Evolutionary conservation across 2,888 invertebrate species (phyloP).

Genomic region (Xanthia icteritia): DNA sequence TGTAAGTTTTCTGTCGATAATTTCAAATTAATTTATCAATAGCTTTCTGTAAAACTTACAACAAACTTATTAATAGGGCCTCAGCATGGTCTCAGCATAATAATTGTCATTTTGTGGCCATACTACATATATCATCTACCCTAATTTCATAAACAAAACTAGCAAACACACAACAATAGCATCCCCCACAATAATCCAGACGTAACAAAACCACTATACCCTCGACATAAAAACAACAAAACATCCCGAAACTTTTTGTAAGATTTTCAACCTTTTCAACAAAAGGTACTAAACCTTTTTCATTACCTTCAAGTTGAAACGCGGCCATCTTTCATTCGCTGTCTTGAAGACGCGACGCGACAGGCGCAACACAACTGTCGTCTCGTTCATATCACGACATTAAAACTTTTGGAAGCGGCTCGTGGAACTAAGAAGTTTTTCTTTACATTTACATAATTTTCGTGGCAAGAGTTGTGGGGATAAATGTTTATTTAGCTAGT

Average conservation of each 20-base stretch:
- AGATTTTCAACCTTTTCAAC: conserved; percentile 56
- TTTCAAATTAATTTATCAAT: not conserved
- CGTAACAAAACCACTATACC: conserved; percentile 40
- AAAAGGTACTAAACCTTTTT: conserved; percentile 63
- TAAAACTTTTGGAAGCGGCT: conserved; percentile 62
- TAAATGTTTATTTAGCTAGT: conserved; percentile 40
- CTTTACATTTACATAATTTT: conserved; percentile 54
- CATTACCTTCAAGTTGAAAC: conserved; percentile 58
- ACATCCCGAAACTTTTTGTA: conserved; percentile 44
- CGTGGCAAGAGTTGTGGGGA: conserved; percentile 28
- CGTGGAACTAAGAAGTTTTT: conserved; percentile 53
- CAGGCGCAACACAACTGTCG: conserved; percentile 51
- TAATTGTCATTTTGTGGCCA: not conserved
- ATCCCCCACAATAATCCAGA: conserved; percentile 29
- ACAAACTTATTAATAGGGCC: not conserved
- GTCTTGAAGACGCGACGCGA: conserved; percentile 45
- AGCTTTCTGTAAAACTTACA: not conserved
- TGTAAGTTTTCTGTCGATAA: not conserved
- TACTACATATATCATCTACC: not conserved
- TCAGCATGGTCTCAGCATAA: not conserved
- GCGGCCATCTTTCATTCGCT: conserved; percentile 60
- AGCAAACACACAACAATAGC: conserved; percentile 23
- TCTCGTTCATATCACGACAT: conserved; percentile 50
- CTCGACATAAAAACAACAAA: conserved; percentile 47
- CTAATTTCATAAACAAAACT: conserved; percentile 11